Conservation (phyloP, 2,888 invertebrate species). For the Caenorhabditis panamensis region DNA sequence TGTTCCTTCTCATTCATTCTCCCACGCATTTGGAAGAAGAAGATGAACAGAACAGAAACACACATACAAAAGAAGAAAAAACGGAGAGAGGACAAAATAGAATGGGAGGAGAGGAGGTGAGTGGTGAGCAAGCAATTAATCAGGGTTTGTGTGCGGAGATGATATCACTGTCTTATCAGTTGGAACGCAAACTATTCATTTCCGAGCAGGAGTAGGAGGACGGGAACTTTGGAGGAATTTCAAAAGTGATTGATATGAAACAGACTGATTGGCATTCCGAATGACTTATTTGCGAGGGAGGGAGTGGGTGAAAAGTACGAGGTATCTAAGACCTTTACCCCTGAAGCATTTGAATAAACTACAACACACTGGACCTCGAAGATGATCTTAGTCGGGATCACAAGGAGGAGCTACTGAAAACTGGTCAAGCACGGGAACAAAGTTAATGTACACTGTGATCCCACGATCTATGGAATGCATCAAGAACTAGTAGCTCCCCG, state of each 20-base stretch:
- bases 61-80: slow-evolving; percentile 16
- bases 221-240: slow-evolving; percentile 17
- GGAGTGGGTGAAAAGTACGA: no score
- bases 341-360: no score
- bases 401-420: background rate
- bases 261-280: slow-evolving; percentile 24
- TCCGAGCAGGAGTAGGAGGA: slow-evolving; percentile 6
- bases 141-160: slow-evolving; percentile 27
- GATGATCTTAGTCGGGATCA: no score
- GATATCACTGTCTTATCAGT: slow-evolving; percentile 52
- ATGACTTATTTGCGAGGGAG: background rate
- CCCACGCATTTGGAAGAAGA: slow-evolving; percentile 8
- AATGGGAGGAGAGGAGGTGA: slow-evolving; percentile 17
- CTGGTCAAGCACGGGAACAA: background rate
- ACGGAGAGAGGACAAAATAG: slow-evolving; percentile 9
- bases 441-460: background rate
- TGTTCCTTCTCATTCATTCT: slow-evolving; percentile 3
- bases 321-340: no score
- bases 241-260: slow-evolving; percentile 3
- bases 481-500: slow-evolving; percentile 26
- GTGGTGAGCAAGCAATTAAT: slow-evolving; percentile 57
- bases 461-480: background rate
- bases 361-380: no score
- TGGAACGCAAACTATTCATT: slow-evolving; percentile 51
- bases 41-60: slow-evolving; percentile 19